Percentiles rank a stretch among this genome's conserved stretches.
Evolutionary conservation across 2,797 vertebrate genomes (phyloP).

Genomic region (Enteromius unitaeniatus): DNA sequence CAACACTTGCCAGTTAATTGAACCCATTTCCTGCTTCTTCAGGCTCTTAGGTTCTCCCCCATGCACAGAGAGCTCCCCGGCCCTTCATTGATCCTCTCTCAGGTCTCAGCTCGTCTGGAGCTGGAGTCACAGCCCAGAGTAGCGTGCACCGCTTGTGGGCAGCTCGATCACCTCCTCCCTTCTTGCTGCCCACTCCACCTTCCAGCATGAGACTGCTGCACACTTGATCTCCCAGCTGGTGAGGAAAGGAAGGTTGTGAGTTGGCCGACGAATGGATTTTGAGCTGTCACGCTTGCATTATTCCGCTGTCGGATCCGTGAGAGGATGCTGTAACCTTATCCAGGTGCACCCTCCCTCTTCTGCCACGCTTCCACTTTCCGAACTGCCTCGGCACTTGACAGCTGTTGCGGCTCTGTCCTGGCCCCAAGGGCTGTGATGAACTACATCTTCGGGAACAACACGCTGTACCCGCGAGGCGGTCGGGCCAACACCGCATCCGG

Average conservation of each 20-base stretch:
- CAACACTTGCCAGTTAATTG: constrained; percentile 61
- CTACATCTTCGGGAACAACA: constrained; percentile 99
- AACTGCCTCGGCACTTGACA: constrained; percentile 64
- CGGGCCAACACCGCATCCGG: constrained; percentile 80
- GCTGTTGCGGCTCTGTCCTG: constrained; percentile 50
- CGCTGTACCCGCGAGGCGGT: constrained; percentile 88
- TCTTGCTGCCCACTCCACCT: constrained; percentile 51
- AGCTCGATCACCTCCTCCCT: constrained; percentile 60
- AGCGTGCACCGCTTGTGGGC: constrained; percentile 51
- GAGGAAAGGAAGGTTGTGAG: constrained; percentile 31
- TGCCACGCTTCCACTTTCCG: constrained; percentile 40
- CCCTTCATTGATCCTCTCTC: constrained; percentile 60
- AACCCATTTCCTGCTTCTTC: constrained; percentile 62
- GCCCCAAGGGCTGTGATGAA: constrained; percentile 85
- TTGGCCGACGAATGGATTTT: constrained; percentile 49
- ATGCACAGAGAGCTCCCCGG: constrained; percentile 54
- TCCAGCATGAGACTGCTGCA: constrained; percentile 50
- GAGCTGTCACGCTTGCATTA: constrained; percentile 39
- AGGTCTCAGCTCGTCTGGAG: constrained; percentile 60
- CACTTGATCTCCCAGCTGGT: constrained; percentile 50
- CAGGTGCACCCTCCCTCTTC: constrained; percentile 72
- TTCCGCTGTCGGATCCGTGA: constrained; percentile 58
- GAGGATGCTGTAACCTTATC: constrained; percentile 87
- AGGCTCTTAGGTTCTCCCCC: constrained; percentile 60
- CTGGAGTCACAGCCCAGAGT: constrained; percentile 56